These are phyloP conservation scores for Tyrannus savana DNA, from an alignment of 2,113 vertebrate genomes.

Conservation along the genomic window DNA sequence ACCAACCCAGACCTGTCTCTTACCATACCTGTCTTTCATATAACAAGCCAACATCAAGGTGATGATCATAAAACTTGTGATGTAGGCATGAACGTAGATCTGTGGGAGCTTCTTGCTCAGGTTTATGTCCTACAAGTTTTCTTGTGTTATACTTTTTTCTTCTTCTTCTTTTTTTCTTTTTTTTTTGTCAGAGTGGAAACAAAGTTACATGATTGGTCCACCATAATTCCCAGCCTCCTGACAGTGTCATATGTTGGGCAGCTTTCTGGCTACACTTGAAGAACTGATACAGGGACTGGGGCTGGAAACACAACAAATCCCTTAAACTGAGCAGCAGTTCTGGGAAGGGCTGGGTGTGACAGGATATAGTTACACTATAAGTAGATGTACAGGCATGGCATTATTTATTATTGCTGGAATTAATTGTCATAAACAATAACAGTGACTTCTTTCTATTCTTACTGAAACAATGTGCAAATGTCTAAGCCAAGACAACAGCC, in stretches of 20 bases:
- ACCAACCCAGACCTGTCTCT: not conserved
- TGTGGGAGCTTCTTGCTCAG: not conserved
- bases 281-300: not conserved
- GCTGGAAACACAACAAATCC: not conserved
- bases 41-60: not conserved
- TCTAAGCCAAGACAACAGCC: not conserved
- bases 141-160: not conserved
- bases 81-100: not conserved
- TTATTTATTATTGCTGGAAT: not conserved
- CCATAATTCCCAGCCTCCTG: not conserved
- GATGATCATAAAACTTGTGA: not conserved
- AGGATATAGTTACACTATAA: not conserved
- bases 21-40: not conserved
- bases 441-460: not conserved
- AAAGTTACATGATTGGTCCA: not conserved
- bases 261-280: not conserved
- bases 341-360: not conserved
- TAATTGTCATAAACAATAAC: not conserved
- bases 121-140: not conserved
- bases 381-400: not conserved
- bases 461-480: not conserved
- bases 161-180: not conserved
- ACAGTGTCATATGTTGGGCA: not conserved
- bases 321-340: not conserved
- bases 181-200: not conserved